phyloP scores from a whole-genome alignment of 2,113 vertebrate species.

The Myiopsitta monachus region DNA sequence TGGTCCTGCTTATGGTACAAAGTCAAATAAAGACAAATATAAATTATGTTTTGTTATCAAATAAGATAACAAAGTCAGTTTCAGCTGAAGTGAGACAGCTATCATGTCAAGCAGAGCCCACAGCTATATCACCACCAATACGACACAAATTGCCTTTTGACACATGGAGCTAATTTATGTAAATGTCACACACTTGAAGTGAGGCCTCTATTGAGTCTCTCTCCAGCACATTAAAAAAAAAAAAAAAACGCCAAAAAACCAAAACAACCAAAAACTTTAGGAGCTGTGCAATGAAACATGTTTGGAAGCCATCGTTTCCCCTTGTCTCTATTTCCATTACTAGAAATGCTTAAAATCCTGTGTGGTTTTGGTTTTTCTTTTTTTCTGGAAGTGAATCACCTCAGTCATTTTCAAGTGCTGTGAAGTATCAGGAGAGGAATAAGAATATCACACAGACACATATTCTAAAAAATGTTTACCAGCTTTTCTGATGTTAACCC shows the following conservation, averaged over 20 bases:
- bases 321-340: not conserved
- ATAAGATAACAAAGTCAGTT: not conserved
- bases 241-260: no score
- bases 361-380: not conserved
- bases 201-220: not conserved
- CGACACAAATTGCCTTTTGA: not conserved
- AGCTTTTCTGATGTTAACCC: not conserved
- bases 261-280: not conserved
- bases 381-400: slow-evolving; percentile 1
- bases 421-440: not conserved
- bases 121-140: not conserved
- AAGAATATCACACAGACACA: not conserved
- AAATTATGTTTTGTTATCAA: not conserved
- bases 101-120: not conserved
- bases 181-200: not conserved
- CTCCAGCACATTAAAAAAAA: not conserved
- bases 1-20: not conserved
- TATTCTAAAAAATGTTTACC: not conserved
- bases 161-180: not conserved
- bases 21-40: not conserved
- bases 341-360: not conserved
- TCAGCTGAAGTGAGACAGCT: not conserved
- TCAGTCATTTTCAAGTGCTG: not conserved
- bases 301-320: not conserved
- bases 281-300: not conserved